Percentiles rank a stretch among this genome's conserved stretches.
Evolutionary conservation across 2,113 vertebrate species (phyloP).

Genomic region (Ameiurus melas): DNA sequence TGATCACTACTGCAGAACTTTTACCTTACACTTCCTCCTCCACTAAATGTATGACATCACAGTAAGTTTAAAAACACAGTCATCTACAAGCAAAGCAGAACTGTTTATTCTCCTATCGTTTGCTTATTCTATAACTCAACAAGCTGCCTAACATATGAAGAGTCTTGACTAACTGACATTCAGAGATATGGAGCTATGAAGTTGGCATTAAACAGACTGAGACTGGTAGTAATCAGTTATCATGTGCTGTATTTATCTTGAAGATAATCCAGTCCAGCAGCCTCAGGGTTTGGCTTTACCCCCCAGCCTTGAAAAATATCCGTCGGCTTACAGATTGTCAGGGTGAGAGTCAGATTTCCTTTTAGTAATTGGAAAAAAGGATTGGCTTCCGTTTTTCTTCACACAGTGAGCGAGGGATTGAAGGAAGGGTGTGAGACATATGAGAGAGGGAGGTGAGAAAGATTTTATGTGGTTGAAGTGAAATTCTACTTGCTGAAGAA

Average conservation of each 20-base stretch:
- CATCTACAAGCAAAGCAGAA: not conserved
- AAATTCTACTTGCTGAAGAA: not conserved
- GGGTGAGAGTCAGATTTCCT: conserved; percentile 4
- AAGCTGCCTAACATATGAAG: conserved; percentile 26
- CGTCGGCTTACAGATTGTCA: conserved; percentile 1
- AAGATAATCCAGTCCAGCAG: conserved; percentile 31
- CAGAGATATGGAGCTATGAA: conserved; percentile 46
- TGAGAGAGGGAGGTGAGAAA: not conserved
- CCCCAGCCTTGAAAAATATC: conserved; percentile 23
- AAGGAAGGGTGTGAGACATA: conserved; percentile 13
- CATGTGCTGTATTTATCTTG: conserved; percentile 35
- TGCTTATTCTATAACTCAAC: not conserved
- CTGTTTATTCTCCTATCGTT: not conserved
- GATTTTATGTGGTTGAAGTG: conserved; percentile 11
- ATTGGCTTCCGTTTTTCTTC: not conserved
- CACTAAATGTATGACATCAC: not conserved
- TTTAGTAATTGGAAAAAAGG: not conserved
- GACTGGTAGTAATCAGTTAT: conserved; percentile 40
- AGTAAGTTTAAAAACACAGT: not conserved
- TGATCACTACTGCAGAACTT: not conserved
- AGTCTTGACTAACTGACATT: conserved; percentile 46
- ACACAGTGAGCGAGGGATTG: not conserved
- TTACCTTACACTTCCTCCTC: not conserved
- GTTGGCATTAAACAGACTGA: conserved; percentile 55
- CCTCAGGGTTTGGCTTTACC: conserved; percentile 5